Conservation (phyloP, 2,888 invertebrate species). For the Leptopilina syphax region DNA sequence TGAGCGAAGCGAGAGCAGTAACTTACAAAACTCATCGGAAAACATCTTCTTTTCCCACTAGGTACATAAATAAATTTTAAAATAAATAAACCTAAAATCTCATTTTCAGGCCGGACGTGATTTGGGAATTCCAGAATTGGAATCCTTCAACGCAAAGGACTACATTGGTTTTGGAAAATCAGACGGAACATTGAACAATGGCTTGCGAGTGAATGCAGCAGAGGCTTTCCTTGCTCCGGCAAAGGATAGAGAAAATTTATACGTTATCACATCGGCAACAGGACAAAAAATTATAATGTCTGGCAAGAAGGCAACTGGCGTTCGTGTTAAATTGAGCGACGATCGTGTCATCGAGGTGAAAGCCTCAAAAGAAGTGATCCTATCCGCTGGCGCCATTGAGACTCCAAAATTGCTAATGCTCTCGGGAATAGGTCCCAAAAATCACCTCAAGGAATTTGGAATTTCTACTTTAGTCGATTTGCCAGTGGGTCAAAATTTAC, state of each 20-base stretch:
- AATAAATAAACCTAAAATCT: background rate
- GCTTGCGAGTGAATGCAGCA: conserved; percentile 75
- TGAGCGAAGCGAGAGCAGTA: too few species aligned
- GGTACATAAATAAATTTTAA: too few species aligned
- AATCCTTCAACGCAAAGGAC: conserved; percentile 73
- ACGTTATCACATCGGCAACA: conserved; percentile 79
- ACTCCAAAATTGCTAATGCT: conserved; percentile 84
- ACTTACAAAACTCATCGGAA: too few species aligned
- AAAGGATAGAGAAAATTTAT: conserved; percentile 79
- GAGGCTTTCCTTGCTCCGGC: conserved; percentile 76
- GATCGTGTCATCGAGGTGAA: conserved; percentile 63
- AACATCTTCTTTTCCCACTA: too few species aligned
- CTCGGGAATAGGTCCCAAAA: conserved; percentile 81
- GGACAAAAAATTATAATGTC: conserved; percentile 80
- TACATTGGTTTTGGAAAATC: conserved; percentile 78
- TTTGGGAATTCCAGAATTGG: conserved; percentile 74
- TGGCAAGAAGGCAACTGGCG: conserved; percentile 75
- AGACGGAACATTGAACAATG: conserved; percentile 76
- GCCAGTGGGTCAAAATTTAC: conserved; percentile 79
- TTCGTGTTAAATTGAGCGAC: conserved; percentile 74
- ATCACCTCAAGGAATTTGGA: conserved; percentile 77
- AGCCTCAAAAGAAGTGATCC: conserved; percentile 81
- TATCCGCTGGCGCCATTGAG: conserved; percentile 83
- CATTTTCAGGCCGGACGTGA: conserved; percentile 74
- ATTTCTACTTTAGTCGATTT: conserved; percentile 77